These are phyloP conservation scores for Chaetodon trifascialis DNA, from an alignment of 2,113 vertebrate genomes.

Conservation along the genomic window DNA sequence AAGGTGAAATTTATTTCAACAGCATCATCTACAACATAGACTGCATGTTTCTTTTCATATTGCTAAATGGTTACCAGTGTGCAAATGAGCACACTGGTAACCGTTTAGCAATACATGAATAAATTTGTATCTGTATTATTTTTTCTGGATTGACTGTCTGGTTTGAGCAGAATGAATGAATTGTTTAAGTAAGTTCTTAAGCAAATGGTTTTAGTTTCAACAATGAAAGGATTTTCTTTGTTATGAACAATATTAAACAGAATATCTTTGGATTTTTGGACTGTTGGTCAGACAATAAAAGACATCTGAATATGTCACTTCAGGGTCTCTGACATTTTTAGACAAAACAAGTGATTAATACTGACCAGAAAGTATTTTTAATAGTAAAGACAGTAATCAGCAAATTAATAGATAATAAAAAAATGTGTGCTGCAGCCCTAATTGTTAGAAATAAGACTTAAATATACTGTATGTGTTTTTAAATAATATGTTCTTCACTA, in stretches of 20 bases:
- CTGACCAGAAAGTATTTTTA: neutral
- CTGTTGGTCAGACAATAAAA: neutral
- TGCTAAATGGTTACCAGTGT: neutral
- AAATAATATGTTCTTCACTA: neutral
- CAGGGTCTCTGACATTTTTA: neutral
- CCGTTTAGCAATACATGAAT: neutral
- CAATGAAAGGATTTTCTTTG: neutral
- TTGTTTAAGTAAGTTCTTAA: neutral
- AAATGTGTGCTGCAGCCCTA: neutral
- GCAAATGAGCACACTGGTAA: no score
- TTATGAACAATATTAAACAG: neutral
- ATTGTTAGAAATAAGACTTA: neutral
- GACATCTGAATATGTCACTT: neutral
- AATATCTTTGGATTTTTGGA: neutral
- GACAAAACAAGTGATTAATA: neutral
- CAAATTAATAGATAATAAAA: no score
- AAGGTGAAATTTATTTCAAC: neutral
- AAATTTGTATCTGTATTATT: neutral
- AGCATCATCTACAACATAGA: neutral
- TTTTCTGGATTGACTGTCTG: neutral
- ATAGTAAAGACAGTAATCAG: neutral
- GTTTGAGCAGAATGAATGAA: neutral
- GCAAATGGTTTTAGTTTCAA: neutral
- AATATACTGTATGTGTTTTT: neutral
- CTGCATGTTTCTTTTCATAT: conserved; percentile 1